Evolutionary conservation across 2,888 invertebrate genomes (phyloP).

Genomic region (Dynastes tityus): DNA sequence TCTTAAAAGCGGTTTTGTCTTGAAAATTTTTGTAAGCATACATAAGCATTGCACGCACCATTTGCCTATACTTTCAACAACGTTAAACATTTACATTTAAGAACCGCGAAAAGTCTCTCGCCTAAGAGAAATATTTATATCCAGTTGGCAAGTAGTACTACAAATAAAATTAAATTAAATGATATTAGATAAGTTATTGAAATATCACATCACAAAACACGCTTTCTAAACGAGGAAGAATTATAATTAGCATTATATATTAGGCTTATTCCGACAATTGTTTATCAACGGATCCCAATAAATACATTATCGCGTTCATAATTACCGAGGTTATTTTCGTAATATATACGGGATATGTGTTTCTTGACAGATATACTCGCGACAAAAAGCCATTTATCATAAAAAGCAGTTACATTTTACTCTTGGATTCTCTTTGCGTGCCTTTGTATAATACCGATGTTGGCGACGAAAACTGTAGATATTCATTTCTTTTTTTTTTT

Average conservation of each 20-base stretch:
- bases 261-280: slow-evolving; percentile 33
- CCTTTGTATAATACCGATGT: slow-evolving; percentile 4
- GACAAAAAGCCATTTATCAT: slow-evolving; percentile 36
- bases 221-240: slow-evolving; percentile 27
- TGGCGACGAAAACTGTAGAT: slow-evolving; percentile 1
- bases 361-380: slow-evolving; percentile 37
- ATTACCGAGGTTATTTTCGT: slow-evolving; percentile 32
- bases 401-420: slow-evolving; percentile 1
- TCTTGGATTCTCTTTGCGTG: slow-evolving; percentile 1
- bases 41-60: slow-evolving; percentile 3
- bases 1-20: too few species aligned
- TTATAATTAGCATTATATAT: slow-evolving; percentile 43
- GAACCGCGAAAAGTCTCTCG: slow-evolving; percentile 15
- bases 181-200: slow-evolving; percentile 32
- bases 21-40: not conserved
- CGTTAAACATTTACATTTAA: slow-evolving; percentile 21
- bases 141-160: slow-evolving; percentile 18
- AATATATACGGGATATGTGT: slow-evolving; percentile 21
- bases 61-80: not conserved
- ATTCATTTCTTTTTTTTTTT: slow-evolving; percentile 4
- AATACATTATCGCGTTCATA: slow-evolving; percentile 41
- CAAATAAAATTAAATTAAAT: slow-evolving; percentile 7
- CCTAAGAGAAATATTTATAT: slow-evolving; percentile 4
- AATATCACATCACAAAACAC: slow-evolving; percentile 38
- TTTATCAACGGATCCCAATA: slow-evolving; percentile 38